Base-by-base conservation (phyloP, 2,888 invertebrate species). In the Ochropleura leucogaster region DNA sequence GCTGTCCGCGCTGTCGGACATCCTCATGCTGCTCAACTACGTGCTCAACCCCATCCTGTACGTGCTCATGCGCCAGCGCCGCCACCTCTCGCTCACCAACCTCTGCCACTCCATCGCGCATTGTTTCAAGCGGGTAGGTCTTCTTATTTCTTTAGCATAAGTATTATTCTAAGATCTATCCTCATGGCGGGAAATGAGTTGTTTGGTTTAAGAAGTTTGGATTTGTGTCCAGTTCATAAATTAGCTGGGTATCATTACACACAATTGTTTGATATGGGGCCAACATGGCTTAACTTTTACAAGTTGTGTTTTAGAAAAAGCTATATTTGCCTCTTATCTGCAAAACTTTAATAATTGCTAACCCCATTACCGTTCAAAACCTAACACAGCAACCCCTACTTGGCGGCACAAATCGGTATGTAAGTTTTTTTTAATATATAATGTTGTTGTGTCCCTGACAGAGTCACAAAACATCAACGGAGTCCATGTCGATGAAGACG, bases 31-130 rank as follows among this genome's bases (percentile, higher is more conserved):
- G 68, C 93, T 98, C 69, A 98, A 99, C 94, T 98, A 98, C 93
- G 97, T 98, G 49, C 96, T 98, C 80, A 98, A 98, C 94, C 98
- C 98, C 3, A 98, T 98, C 87, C 97, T 98, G 72, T 98, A 98
- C 93, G 98, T 98, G 67, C 95, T 98, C 47, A 97, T 98, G 92
- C 97, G 98, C 16, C 94, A 94, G 85, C 89, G 93, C 40, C 90
- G 91, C 40, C 89, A 86, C 53, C 83, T 91, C 73, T 90, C 91
- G n/a, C 71, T 87, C 76, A 79, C 90, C 73, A 85, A 90, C 66
- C 87, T 94, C 68, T 93, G 94, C 82, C 94, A 90, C 85, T 89
- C 92, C 64, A 86, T 95, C 77, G 91, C 93, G 57, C 90, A 92
- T 71, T 96, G 96, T 85, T 96, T 95, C 82, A 95, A 95, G 80